Percentiles rank a stretch among this genome's conserved stretches.
Evolutionary conservation across 2,113 vertebrate genomes (phyloP).

Genomic region (Sebastes fasciatus): DNA sequence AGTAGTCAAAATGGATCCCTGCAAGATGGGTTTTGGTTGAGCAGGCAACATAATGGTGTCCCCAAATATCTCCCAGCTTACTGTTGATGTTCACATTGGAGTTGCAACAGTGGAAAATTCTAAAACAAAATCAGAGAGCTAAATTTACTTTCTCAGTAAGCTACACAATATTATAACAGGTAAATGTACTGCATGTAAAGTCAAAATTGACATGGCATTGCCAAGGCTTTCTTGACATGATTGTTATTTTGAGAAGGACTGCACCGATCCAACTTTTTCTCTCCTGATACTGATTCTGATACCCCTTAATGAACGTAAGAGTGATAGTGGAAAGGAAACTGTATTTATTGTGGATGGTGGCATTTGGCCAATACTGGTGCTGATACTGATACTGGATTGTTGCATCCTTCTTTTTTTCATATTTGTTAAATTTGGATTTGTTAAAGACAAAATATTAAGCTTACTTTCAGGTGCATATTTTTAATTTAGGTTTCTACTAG

Average conservation of each 20-base stretch:
- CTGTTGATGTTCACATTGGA: not conserved
- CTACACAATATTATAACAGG: no score
- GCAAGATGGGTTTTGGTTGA: not conserved
- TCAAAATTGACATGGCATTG: no score
- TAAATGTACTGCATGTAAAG: no score
- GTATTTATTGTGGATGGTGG: not conserved
- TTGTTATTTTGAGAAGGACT: not conserved
- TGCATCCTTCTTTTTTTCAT: not conserved
- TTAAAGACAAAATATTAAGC: no score
- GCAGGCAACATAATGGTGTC: not conserved
- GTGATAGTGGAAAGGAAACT: no score
- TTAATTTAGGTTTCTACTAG: no score
- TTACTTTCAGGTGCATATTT: no score
- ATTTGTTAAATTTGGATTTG: not conserved
- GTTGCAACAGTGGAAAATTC: not conserved
- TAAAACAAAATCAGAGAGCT: not conserved
- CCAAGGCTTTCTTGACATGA: not conserved
- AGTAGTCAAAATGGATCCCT: not conserved
- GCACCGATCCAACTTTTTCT: no score
- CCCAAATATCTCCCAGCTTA: not conserved
- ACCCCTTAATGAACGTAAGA: no score
- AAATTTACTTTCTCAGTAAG: no score
- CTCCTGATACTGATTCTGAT: no score
- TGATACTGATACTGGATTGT: not conserved
- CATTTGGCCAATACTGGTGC: not conserved